Evolutionary conservation across 2,113 vertebrate species (phyloP).

Genomic region (Seriola dumerili): DNA sequence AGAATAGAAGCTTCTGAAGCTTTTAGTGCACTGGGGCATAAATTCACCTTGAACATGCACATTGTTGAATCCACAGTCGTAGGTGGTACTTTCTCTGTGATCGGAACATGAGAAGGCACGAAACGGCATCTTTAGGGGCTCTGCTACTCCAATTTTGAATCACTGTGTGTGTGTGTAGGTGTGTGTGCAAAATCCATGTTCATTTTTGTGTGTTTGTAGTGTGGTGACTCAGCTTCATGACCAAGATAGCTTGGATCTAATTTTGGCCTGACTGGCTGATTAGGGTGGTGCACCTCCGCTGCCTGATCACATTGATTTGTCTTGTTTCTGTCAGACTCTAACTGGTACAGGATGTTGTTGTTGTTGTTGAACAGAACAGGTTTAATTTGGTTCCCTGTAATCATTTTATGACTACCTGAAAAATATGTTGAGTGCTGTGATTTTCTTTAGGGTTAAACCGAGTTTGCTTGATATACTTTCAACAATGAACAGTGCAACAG

Average conservation of each 20-base stretch:
- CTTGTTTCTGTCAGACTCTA: conserved; percentile 61
- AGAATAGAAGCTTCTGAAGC: neutral
- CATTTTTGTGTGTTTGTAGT: conserved; percentile 38
- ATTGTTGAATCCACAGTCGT: neutral
- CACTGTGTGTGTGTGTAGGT: conserved; percentile 11
- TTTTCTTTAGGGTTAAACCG: neutral
- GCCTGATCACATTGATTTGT: conserved; percentile 69
- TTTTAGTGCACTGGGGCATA: neutral
- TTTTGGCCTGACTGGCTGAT: conserved; percentile 61
- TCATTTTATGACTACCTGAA: conserved; percentile 18
- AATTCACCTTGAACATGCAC: neutral
- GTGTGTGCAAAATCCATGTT: conserved; percentile 13
- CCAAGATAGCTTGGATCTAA: conserved; percentile 66
- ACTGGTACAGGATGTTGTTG: conserved; percentile 58
- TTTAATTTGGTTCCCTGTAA: conserved; percentile 33
- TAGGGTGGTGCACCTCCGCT: conserved; percentile 61
- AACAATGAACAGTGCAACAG: neutral
- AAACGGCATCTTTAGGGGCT: conserved; percentile 21
- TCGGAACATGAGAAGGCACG: conserved; percentile 23
- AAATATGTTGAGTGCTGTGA: conserved; percentile 1
- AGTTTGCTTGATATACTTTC: neutral
- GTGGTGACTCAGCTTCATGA: conserved; percentile 69
- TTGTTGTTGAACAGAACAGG: conserved; percentile 33
- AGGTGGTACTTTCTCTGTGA: neutral
- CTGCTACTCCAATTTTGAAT: conserved; percentile 30